phyloP scores from a whole-genome alignment of 1,140 invertebrate species.

The Cherax destructor region DNA sequence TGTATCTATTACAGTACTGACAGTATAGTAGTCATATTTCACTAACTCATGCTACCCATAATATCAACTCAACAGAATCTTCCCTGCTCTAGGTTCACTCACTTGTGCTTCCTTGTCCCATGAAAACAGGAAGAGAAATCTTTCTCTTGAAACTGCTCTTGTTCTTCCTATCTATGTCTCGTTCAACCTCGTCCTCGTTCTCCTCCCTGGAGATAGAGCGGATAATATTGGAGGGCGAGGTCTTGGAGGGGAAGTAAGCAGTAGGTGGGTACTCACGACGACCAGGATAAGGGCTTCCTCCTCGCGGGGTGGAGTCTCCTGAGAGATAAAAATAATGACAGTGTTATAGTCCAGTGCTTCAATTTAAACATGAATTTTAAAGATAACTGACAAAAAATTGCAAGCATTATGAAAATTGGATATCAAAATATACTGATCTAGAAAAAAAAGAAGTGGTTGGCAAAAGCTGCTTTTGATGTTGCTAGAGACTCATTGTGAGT shows the following conservation, averaged over 20 bases:
- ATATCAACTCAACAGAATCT: too few species aligned
- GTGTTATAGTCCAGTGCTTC: background rate
- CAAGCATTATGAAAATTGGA: too few species aligned
- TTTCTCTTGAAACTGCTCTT: conserved; percentile 1
- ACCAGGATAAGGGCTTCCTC: conserved; percentile 56
- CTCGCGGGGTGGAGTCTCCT: conserved; percentile 58
- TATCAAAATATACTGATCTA: too few species aligned
- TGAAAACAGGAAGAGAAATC: conserved; percentile 31
- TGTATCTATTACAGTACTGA: background rate
- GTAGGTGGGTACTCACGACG: conserved; percentile 42
- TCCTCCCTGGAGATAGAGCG: conserved; percentile 57
- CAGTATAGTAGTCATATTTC: too few species aligned
- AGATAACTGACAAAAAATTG: too few species aligned
- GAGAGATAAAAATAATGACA: background rate
- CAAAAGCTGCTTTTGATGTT: too few species aligned
- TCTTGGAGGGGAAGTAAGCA: conserved; percentile 45
- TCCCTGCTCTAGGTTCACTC: background rate
- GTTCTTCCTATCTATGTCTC: background rate
- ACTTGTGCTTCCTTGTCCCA: conserved; percentile 37
- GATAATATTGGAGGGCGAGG: conserved; percentile 53
- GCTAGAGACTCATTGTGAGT: too few species aligned
- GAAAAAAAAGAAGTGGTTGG: too few species aligned
- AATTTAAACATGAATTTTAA: too few species aligned
- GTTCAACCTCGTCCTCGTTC: conserved; percentile 35
- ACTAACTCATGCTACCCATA: too few species aligned